A percentile compares a stretch with the other conserved stretches of the same genome.
Conservation (phyloP, 2,888 invertebrate genomes). For the Empis livida region DNA sequence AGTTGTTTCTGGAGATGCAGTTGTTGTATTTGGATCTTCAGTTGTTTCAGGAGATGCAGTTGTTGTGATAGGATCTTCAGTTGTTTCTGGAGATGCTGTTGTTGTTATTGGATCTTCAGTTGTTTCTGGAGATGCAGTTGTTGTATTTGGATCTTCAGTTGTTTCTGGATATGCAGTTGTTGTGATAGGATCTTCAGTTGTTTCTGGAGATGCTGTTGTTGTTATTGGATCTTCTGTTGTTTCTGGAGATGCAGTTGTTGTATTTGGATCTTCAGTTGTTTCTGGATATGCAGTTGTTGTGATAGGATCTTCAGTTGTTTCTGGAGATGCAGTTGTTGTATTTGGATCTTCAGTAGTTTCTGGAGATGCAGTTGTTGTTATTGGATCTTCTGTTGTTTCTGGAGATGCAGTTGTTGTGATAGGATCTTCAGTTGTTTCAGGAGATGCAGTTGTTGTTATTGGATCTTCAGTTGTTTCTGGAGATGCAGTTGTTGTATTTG, state of each 20-base stretch:
- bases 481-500: neutral
- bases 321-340: neutral
- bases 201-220: neutral
- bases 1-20: neutral
- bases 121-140: neutral
- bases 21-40: neutral
- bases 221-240: neutral
- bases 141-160: neutral
- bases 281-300: neutral
- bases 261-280: neutral
- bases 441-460: neutral
- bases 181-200: neutral
- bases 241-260: neutral
- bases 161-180: neutral
- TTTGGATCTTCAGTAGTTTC: neutral
- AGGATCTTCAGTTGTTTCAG: neutral
- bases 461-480: neutral
- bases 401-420: neutral
- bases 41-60: neutral
- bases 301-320: neutral
- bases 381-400: too few relatives aligned
- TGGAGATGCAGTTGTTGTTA: neutral
- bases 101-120: conserved; percentile 5
- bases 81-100: too few relatives aligned
- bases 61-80: neutral